Evolutionary conservation across 2,797 vertebrate genomes (phyloP), one percentile per base, ranked within the genome.

Genomic region (Apodemus agrarius): DNA sequence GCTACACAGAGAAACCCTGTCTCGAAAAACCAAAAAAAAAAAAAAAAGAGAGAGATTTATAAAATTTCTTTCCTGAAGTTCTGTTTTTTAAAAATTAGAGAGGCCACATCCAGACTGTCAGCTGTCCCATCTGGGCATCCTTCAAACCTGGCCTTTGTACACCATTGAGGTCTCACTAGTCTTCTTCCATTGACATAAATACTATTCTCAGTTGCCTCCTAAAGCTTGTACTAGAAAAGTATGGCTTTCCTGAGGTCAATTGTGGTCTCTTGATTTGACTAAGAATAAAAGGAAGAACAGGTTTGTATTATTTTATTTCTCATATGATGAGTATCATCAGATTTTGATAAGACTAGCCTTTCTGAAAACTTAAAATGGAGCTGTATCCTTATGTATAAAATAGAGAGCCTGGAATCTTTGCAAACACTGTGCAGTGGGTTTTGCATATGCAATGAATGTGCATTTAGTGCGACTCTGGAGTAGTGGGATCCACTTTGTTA

Each of bases 361-460:
- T 75, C 2, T 82, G 31, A 12, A 93, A 90, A 63, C 17, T 80
- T 80, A 94, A 76, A 92, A 37, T 88, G n/a, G 8, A 21, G 6
- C 29, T 93, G 43, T 69, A 94, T 80, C 95, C n/a, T 94, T 65
- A 16, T 91, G 37, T 74, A 21, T 93, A 90, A 6, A 72, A 52
- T 24, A 40, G 34, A 93, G 84, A 92, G 13, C 31, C 14, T 88
- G 31, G 0, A 57, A 61, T 72, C 63, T 91, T 63, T 90, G 80
- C 81, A 92, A 82, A 89, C 34, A 22, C 49, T 79, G 92, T 61
- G 9, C 29, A 63, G 17, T 57, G 8, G 1, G 65, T 75, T 63
- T 40, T 43, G 24, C 34, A 26, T 52, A 10, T 2, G 6, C 11
- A 24, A 0, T 63, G 7, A 1, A 43, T 34, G 80, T 87, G 9